Conservation (phyloP, 2,113 vertebrate species). For the Fulmarus glacialis region DNA sequence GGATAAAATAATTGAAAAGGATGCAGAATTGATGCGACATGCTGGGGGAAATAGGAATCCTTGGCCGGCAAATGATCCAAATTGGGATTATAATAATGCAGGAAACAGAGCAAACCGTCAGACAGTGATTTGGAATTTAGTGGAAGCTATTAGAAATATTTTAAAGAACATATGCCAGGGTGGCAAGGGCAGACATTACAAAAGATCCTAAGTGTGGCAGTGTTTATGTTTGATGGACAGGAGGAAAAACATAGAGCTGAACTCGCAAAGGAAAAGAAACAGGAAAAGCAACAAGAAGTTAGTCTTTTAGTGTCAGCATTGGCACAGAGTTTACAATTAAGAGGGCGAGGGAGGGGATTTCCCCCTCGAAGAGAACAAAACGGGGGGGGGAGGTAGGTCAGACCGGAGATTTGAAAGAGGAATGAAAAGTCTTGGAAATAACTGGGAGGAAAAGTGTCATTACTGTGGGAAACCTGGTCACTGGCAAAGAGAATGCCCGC, state of each 20-base stretch:
- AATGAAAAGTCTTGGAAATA: background rate
- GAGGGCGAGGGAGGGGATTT: background rate
- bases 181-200: background rate
- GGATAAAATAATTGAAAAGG: background rate
- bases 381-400: background rate
- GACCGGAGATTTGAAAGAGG: background rate
- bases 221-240: background rate
- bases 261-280: background rate
- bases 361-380: background rate
- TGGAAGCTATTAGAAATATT: background rate
- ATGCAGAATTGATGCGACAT: background rate
- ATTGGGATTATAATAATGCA: background rate
- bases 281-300: background rate
- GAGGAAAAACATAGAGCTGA: background rate
- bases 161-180: background rate
- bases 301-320: background rate
- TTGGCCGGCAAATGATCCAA: background rate
- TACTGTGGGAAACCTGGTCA: background rate
- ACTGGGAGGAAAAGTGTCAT: background rate
- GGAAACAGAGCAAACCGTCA: background rate
- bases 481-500: background rate
- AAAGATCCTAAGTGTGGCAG: background rate
- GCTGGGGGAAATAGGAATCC: background rate
- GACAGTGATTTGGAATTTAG: background rate
- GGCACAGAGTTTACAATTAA: background rate